Conservation (phyloP, 2,113 vertebrate genomes). For the Physeter macrocephalus region DNA sequence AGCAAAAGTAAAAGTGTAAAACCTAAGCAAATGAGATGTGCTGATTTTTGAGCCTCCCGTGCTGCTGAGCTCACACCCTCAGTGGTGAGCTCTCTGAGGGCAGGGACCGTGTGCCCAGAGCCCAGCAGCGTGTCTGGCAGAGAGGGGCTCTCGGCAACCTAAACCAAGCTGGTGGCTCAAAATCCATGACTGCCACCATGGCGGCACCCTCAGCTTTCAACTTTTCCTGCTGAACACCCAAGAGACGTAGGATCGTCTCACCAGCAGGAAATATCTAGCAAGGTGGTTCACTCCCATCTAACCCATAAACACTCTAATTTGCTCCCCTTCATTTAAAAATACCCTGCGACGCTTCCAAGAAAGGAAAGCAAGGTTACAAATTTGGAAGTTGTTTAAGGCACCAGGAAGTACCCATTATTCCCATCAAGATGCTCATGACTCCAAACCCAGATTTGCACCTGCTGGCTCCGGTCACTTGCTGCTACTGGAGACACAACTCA, state of each 20-base stretch:
- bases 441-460: conserved; percentile 71
- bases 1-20: not conserved
- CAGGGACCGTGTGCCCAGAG: not conserved
- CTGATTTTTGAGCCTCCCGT: not conserved
- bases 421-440: conserved; percentile 55
- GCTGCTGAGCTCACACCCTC: not conserved
- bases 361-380: conserved; percentile 65
- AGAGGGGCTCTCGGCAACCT: not conserved
- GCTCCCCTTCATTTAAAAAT: conserved; percentile 28
- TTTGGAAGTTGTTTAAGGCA: conserved; percentile 62
- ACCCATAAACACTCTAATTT: conserved; percentile 29
- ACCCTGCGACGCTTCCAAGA: conserved; percentile 33
- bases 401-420: conserved; percentile 59
- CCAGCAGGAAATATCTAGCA: not conserved
- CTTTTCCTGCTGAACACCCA: not conserved
- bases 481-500: not conserved
- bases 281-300: not conserved
- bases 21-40: not conserved
- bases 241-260: not conserved
- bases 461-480: conserved; percentile 58
- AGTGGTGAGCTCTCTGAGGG: not conserved
- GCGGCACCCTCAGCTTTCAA: not conserved
- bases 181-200: not conserved
- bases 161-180: not conserved
- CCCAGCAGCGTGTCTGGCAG: not conserved